Evolutionary conservation across 2,888 invertebrate genomes (phyloP).

Genomic region (Agrochola macilenta): DNA sequence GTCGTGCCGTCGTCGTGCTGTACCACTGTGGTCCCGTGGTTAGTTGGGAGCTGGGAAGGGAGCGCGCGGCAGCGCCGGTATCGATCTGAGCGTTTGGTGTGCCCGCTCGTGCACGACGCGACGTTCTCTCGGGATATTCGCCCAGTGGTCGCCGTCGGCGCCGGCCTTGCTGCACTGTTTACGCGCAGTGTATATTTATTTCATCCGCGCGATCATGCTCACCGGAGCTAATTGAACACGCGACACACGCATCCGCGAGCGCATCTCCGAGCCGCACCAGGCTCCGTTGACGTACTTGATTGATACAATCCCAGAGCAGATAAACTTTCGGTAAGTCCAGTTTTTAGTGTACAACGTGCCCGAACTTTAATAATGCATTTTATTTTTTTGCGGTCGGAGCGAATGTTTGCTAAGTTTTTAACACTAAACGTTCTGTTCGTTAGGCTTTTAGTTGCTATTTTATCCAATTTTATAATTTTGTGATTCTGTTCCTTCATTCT

Average conservation of each 20-base stretch:
- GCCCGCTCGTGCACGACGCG: conserved; percentile 85
- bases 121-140: conserved; percentile 88
- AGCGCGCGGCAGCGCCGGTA: conserved; percentile 85
- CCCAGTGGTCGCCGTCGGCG: conserved; percentile 88
- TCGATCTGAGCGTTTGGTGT: conserved; percentile 87
- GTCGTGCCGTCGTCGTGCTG: conserved; percentile 66
- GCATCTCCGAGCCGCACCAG: conserved; percentile 71
- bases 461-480: conserved; percentile 50
- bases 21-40: conserved; percentile 68
- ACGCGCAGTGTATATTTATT: conserved; percentile 84
- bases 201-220: conserved; percentile 86
- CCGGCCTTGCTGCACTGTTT: conserved; percentile 88
- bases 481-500: conserved; percentile 49
- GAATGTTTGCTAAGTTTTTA: conserved; percentile 64
- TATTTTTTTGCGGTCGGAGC: conserved; percentile 56
- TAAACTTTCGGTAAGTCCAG: conserved; percentile 72
- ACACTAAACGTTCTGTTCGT: conserved; percentile 28
- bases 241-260: conserved; percentile 78
- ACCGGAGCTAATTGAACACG: conserved; percentile 84
- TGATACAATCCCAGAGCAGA: conserved; percentile 72
- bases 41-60: conserved; percentile 80
- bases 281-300: conserved; percentile 71
- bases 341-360: conserved; percentile 49
- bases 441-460: conserved; percentile 35
- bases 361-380: conserved; percentile 55